Percentiles rank a stretch among this genome's conserved stretches.
phyloP scores from a whole-genome alignment of 2,797 vertebrate genomes.

The Girardinus metallicus region DNA sequence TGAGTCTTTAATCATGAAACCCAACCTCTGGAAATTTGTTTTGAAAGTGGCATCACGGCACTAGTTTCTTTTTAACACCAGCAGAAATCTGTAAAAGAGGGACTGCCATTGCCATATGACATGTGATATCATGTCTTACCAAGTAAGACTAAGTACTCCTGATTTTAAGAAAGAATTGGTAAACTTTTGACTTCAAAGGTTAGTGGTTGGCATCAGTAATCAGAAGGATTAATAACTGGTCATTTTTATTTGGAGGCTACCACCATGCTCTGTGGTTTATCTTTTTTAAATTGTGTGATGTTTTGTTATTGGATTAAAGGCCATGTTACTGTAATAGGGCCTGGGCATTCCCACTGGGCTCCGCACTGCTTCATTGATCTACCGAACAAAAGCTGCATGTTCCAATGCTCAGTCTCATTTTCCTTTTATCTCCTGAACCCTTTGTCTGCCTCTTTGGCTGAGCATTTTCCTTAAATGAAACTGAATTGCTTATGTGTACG shows the following conservation, averaged over 20 bases:
- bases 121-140: neutral
- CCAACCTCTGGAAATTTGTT: conserved; percentile 5
- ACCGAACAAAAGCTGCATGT: conserved; percentile 66
- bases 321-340: conserved; percentile 71
- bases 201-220: neutral
- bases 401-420: conserved; percentile 53
- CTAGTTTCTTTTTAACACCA: neutral
- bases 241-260: conserved; percentile 32
- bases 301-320: conserved; percentile 70
- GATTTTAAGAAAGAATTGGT: neutral
- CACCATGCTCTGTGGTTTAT: conserved; percentile 29
- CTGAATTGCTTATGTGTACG: conserved; percentile 19
- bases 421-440: conserved; percentile 47
- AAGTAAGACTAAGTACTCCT: neutral
- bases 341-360: conserved; percentile 68
- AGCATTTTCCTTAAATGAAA: conserved; percentile 42
- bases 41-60: neutral
- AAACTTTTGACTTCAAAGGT: neutral
- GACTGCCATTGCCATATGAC: neutral
- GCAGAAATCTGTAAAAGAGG: conserved; percentile 4
- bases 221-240: conserved; percentile 15
- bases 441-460: conserved; percentile 36
- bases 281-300: conserved; percentile 47
- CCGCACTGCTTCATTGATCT: conserved; percentile 67
- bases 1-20: neutral